Conservation (phyloP, 1,140 invertebrate species). For the Battus philenor region DNA sequence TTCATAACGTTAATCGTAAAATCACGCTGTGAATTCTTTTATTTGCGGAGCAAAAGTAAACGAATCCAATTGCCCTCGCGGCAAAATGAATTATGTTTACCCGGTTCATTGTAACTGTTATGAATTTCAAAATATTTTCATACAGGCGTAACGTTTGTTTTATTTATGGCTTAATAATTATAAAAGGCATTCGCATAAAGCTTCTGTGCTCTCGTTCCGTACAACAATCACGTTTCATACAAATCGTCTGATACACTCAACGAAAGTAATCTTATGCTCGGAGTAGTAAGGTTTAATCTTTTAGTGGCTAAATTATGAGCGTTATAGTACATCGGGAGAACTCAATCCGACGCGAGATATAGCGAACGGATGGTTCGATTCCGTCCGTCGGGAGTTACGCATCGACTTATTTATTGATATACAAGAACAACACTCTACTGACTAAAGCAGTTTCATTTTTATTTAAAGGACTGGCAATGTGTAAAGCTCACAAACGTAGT, state of each 20-base stretch:
- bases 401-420: constrained; percentile 25
- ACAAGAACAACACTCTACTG: constrained; percentile 13
- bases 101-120: constrained; percentile 9
- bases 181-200: not conserved
- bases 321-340: constrained; percentile 17
- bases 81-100: constrained; percentile 10
- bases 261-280: constrained; percentile 11
- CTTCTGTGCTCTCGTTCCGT: constrained; percentile 1
- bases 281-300: constrained; percentile 15
- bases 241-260: constrained; percentile 14
- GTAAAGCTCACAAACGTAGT: constrained; percentile 14
- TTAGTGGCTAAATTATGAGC: constrained; percentile 21
- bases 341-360: constrained; percentile 4
- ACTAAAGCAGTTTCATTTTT: constrained; percentile 5
- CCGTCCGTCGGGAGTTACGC: constrained; percentile 18
- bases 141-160: constrained; percentile 2
- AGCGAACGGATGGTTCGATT: constrained; percentile 17
- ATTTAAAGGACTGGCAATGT: constrained; percentile 16
- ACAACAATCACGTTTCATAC: constrained; percentile 9
- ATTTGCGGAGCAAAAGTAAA: constrained; percentile 4
- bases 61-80: constrained; percentile 4
- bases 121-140: constrained; percentile 16
- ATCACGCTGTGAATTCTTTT: not conserved
- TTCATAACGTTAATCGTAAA: no score
- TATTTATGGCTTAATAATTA: constrained; percentile 12